These are phyloP conservation scores for Drosophila kohkoa DNA, from an alignment of 1,140 invertebrate species.

Conservation along the genomic window DNA sequence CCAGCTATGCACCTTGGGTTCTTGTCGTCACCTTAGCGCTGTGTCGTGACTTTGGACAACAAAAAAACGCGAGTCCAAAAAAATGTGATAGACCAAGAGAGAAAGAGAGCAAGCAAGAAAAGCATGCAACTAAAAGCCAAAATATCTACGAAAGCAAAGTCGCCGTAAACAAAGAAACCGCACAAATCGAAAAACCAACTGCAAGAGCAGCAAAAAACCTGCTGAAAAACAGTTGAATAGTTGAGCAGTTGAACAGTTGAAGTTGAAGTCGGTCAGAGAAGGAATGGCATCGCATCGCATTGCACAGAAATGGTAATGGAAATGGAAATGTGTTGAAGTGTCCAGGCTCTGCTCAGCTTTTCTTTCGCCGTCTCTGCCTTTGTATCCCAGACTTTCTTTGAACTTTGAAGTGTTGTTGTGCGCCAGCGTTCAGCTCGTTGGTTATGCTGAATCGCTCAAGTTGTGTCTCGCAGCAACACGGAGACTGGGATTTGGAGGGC, in stretches of 20 bases:
- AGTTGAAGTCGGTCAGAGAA: conserved; percentile 46
- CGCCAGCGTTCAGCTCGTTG: background rate
- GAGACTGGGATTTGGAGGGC: background rate
- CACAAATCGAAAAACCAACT: conserved; percentile 53
- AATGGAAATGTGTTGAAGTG: conserved; percentile 57
- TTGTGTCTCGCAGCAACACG: background rate
- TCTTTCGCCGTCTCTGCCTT: conserved; percentile 13
- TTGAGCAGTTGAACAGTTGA: conserved; percentile 21
- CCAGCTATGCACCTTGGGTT: conserved; percentile 46
- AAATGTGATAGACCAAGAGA: background rate
- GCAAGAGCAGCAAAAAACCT: conserved; percentile 29
- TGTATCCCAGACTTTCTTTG: conserved; percentile 5
- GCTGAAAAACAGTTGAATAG: conserved; percentile 14
- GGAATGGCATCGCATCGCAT: conserved; percentile 11
- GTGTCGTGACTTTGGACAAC: conserved; percentile 51
- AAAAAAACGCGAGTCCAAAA: conserved; percentile 29
- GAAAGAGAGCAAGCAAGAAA: background rate
- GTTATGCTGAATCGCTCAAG: background rate
- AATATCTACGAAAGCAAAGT: conserved; percentile 52
- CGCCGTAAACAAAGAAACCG: conserved; percentile 59
- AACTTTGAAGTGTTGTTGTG: conserved; percentile 26
- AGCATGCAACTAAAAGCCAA: conserved; percentile 60
- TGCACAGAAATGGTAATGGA: background rate
- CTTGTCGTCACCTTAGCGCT: conserved; percentile 19
- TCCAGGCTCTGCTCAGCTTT: conserved; percentile 18